Percentiles rank a stretch among this genome's conserved stretches.
Conservation (phyloP, 2,113 vertebrate species). For the Dromiciops gliroides region DNA sequence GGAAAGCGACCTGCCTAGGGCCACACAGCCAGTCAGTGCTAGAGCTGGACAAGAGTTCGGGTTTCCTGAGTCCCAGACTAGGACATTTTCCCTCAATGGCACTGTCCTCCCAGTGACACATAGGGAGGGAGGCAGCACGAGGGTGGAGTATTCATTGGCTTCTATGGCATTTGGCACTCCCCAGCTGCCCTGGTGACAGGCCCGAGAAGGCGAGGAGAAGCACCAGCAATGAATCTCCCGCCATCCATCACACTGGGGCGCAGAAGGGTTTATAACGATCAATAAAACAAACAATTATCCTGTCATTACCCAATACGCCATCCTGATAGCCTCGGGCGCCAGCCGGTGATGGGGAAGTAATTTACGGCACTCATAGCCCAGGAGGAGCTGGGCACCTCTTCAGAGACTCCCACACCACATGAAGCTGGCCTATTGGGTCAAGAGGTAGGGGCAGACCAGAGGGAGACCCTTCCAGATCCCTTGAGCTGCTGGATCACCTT, state of each 20-base stretch:
- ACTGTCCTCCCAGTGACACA: neutral
- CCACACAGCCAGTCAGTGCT: too few relatives aligned
- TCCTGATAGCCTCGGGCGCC: constrained; percentile 65
- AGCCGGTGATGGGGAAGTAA: constrained; percentile 62
- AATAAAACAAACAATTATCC: constrained; percentile 85
- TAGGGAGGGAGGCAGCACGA: neutral
- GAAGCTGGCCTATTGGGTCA: neutral
- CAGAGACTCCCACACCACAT: constrained; percentile 32
- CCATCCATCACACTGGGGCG: constrained; percentile 76
- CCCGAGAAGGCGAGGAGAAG: constrained; percentile 67
- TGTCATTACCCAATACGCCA: constrained; percentile 76
- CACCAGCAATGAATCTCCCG: constrained; percentile 62
- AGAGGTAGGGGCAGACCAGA: neutral
- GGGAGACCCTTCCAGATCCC: neutral
- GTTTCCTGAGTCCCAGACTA: neutral
- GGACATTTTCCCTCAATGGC: neutral
- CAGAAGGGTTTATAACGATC: constrained; percentile 79
- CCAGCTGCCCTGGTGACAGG: constrained; percentile 23
- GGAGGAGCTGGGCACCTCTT: constrained; percentile 21
- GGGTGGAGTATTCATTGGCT: neutral
- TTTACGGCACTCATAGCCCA: constrained; percentile 30
- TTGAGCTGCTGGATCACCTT: neutral
- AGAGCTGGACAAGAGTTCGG: neutral
- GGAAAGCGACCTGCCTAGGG: neutral
- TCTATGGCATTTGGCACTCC: neutral